Evolutionary conservation across 2,888 invertebrate species (phyloP), one percentile per base, ranked within the genome.

Genomic region (Nomada ferruginata): DNA sequence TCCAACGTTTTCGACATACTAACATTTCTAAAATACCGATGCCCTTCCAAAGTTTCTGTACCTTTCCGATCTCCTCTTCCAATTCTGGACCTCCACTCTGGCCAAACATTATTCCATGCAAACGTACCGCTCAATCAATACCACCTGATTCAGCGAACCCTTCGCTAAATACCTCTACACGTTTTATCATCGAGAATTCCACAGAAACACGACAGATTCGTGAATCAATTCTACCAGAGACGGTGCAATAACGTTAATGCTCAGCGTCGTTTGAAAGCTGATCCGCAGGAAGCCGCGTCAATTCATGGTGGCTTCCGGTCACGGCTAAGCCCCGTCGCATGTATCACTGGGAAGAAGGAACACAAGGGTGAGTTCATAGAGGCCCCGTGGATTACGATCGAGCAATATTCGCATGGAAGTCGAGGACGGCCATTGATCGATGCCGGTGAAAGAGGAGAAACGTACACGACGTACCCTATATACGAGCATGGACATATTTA

Each of bases 171-270:
- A 53, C 18, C 63, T 0, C 5, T 5, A 11, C 13, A 18, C 53
- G 11, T 15, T 42, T 72, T 55, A 64, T 72, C 26, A 55, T 44
- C 47, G 1, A 3, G 29, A n/a, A 42, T n/a, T 42, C 15, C n/a
- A 29, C n/a, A 47, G 53, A 20, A 72, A 53, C 63, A 26, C 42
- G 53, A 11, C n/a, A 9, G 9, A n/a, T 60, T 66, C 61, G 66
- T 26, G 72, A 59, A 55, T 68, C 47, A 59, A 11, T 52, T 11
- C 36, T 44, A 52, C 66, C 57, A 64, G 44, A 70, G 78, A 70
- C 73, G 71, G 53, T 11, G 83, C 71, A 83, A 83, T 83, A 75
- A 83, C 82, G 74, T 75, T 82, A 82, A 82, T 82, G 75, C 71
- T 59, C 18, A 26, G 15, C 44, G 72, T n/a, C 63, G 70, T 69